phyloP scores from a whole-genome alignment of 64 coral and sea anemone genomes.

The Stichodactyla helianthus region DNA sequence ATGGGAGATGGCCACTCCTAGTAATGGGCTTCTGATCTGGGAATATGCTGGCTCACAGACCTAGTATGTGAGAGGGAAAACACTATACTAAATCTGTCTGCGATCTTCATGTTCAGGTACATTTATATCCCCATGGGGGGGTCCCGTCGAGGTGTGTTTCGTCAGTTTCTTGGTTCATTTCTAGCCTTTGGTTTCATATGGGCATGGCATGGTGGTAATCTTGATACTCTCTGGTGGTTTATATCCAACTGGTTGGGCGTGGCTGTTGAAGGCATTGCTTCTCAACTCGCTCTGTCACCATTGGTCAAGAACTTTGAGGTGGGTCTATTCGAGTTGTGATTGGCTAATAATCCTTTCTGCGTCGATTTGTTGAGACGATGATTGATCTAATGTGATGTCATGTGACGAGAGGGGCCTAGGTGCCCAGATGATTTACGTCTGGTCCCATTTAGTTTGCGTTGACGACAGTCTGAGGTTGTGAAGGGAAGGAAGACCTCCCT shows the following conservation, averaged over 20 bases:
- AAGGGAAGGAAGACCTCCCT: no score
- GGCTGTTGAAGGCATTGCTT: slow-evolving; percentile 21
- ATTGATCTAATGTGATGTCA: neutral
- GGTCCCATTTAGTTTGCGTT: no score
- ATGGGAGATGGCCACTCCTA: no score
- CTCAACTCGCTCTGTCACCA: neutral
- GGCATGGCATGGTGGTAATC: slow-evolving; percentile 81
- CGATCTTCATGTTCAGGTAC: slow-evolving; percentile 47
- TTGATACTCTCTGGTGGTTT: slow-evolving; percentile 61
- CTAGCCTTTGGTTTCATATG: slow-evolving; percentile 82
- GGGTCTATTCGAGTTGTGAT: neutral
- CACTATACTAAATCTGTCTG: neutral
- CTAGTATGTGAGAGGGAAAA: no score
- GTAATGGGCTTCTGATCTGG: no score
- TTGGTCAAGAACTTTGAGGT: neutral
- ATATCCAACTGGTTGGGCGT: slow-evolving; percentile 87
- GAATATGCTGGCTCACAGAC: no score
- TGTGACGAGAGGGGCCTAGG: neutral
- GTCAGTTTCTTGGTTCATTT: slow-evolving; percentile 64
- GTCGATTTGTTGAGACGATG: no score
- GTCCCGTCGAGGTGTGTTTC: slow-evolving; percentile 61
- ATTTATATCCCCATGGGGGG: slow-evolving; percentile 90
- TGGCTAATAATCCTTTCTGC: neutral
- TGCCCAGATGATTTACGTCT: no score
- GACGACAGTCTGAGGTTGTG: no score